Evolutionary conservation across 1,140 invertebrate species (phyloP).

Genomic region (Drosophila mauritiana): DNA sequence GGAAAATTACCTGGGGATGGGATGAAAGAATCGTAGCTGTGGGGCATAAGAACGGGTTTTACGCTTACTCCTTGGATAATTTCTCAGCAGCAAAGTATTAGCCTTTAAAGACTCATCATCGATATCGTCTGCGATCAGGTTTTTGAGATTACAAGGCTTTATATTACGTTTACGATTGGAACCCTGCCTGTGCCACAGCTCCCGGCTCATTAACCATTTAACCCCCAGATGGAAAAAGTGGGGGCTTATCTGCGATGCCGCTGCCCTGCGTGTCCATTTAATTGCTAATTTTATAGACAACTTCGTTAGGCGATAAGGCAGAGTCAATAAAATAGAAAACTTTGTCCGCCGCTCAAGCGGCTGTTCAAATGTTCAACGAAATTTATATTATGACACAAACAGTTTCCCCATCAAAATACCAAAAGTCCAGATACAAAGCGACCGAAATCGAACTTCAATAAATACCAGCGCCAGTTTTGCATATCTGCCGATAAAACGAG

Average conservation of each 20-base stretch:
- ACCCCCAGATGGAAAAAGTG: slow-evolving; percentile 32
- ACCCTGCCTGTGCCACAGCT: not conserved
- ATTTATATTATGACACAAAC: slow-evolving; percentile 69
- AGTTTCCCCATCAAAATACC: slow-evolving; percentile 51
- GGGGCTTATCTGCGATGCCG: slow-evolving; percentile 51
- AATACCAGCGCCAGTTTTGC: slow-evolving; percentile 49
- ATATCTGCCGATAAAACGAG: slow-evolving; percentile 45
- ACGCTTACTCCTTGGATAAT: not conserved
- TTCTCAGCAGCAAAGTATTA: not conserved
- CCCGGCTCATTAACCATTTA: slow-evolving; percentile 47
- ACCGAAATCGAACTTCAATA: slow-evolving; percentile 3
- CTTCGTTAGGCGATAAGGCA: slow-evolving; percentile 73
- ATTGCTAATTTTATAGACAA: slow-evolving; percentile 80
- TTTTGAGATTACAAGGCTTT: not conserved
- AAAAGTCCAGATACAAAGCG: slow-evolving; percentile 19
- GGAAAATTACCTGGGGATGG: too few relatives aligned
- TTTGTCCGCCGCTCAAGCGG: slow-evolving; percentile 20
- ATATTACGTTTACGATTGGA: not conserved
- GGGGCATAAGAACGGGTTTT: too few relatives aligned
- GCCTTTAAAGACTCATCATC: not conserved
- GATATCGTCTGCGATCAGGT: not conserved
- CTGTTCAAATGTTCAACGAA: slow-evolving; percentile 7
- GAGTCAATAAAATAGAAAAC: slow-evolving; percentile 64
- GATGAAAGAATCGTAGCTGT: too few relatives aligned
- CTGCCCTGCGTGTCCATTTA: slow-evolving; percentile 65